Evolutionary conservation across 2,113 vertebrate species (phyloP).

Genomic region (Rana temporaria): DNA sequence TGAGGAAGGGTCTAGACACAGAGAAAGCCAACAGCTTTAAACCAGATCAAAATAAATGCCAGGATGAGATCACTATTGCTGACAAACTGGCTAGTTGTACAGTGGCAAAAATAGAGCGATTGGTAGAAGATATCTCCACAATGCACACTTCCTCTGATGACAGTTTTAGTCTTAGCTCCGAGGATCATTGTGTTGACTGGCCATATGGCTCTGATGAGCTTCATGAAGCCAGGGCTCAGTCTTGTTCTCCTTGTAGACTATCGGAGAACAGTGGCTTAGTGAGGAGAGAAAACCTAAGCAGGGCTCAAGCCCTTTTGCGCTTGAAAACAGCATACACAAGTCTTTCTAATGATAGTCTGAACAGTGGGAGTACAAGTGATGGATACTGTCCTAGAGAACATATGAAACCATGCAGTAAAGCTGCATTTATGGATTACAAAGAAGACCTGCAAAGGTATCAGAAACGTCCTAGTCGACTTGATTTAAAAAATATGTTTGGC

Average conservation of each 20-base stretch:
- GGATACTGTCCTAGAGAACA: slow-evolving; percentile 89
- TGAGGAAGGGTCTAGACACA: slow-evolving; percentile 76
- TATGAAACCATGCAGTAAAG: slow-evolving; percentile 74
- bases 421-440: slow-evolving; percentile 66
- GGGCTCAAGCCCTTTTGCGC: slow-evolving; percentile 82
- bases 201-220: slow-evolving; percentile 83
- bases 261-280: slow-evolving; percentile 76
- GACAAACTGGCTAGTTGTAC: slow-evolving; percentile 87
- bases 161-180: slow-evolving; percentile 95
- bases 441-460: slow-evolving; percentile 69
- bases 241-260: slow-evolving; percentile 86
- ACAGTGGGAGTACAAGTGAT: slow-evolving; percentile 91
- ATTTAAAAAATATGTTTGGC: slow-evolving; percentile 80
- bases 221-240: slow-evolving; percentile 84
- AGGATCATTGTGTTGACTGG: slow-evolving; percentile 91
- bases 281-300: slow-evolving; percentile 76
- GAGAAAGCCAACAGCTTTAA: slow-evolving; percentile 76
- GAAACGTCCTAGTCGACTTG: slow-evolving; percentile 86
- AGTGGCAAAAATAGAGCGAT: slow-evolving; percentile 91
- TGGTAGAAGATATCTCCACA: slow-evolving; percentile 92
- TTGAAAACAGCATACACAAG: slow-evolving; percentile 85
- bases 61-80: slow-evolving; percentile 82
- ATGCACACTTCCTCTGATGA: slow-evolving; percentile 95
- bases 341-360: slow-evolving; percentile 92
- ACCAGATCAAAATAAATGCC: slow-evolving; percentile 73